A percentile compares a stretch with the other conserved stretches of the same genome.
phyloP scores from a whole-genome alignment of 2,113 vertebrate genomes.

The Pseudopipra pipra region DNA sequence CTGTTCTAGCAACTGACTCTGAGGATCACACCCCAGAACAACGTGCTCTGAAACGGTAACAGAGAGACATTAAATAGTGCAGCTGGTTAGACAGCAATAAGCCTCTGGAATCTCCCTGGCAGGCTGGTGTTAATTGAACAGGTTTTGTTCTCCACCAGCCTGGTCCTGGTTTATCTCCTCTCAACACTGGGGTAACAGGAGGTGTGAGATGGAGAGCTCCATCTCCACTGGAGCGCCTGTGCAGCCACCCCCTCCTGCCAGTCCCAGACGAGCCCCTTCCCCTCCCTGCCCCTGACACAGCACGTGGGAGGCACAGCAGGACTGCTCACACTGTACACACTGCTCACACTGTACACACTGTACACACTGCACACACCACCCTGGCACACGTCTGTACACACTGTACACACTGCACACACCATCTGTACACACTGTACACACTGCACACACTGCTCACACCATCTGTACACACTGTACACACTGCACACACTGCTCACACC shows the following conservation, averaged over 20 bases:
- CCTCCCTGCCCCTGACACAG: neutral
- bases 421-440: no score
- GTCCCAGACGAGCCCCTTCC: neutral
- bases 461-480: no score
- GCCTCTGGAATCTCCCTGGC: neutral
- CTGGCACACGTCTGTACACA: no score
- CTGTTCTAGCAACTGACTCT: neutral
- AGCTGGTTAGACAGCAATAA: neutral
- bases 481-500: no score
- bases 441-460: no score
- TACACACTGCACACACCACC: no score
- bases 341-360: no score
- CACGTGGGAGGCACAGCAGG: no score
- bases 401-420: no score
- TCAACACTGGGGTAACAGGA: neutral
- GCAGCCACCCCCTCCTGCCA: neutral
- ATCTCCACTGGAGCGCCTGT: neutral
- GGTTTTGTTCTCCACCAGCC: neutral
- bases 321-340: no score
- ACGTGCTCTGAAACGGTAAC: neutral
- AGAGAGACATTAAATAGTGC: neutral
- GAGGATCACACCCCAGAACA: neutral
- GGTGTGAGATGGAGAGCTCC: neutral
- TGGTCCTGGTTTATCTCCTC: neutral
- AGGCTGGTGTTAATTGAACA: neutral